phyloP scores from a whole-genome alignment of 1,140 invertebrate species.

The Neodiprion fabricii region DNA sequence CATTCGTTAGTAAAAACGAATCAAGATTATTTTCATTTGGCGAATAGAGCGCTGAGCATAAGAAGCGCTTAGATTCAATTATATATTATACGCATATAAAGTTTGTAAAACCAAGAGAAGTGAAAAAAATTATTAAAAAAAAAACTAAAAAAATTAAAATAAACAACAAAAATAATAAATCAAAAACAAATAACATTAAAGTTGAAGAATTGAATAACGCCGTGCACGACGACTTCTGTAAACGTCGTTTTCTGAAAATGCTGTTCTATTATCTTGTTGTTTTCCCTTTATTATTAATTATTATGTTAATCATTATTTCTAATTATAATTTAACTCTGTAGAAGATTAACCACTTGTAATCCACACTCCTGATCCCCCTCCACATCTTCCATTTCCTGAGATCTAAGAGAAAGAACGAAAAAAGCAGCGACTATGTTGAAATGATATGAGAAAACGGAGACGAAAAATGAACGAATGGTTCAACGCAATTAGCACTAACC shows the following conservation, averaged over 20 bases:
- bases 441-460: constrained; percentile 19
- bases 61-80: constrained; percentile 9
- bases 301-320: constrained; percentile 57
- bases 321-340: constrained; percentile 59
- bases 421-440: constrained; percentile 13
- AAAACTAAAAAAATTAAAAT: constrained; percentile 11
- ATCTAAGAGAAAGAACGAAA: not conserved
- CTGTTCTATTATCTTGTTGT: constrained; percentile 58
- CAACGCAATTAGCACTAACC: not conserved
- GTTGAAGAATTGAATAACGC: constrained; percentile 16
- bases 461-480: constrained; percentile 18
- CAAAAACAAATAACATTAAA: not conserved
- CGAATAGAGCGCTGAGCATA: constrained; percentile 13
- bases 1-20: constrained; percentile 15
- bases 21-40: constrained; percentile 10
- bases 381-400: constrained; percentile 14
- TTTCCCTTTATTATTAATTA: constrained; percentile 58
- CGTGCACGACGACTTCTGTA: constrained; percentile 29
- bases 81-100: constrained; percentile 2
- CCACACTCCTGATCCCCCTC: constrained; percentile 22
- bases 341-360: constrained; percentile 43
- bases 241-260: constrained; percentile 36
- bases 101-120: constrained; percentile 17
- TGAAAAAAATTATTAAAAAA: constrained; percentile 11
- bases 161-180: constrained; percentile 7